Evolutionary conservation across 2,888 invertebrate species (phyloP).

Genomic region (Stenurella melanura): DNA sequence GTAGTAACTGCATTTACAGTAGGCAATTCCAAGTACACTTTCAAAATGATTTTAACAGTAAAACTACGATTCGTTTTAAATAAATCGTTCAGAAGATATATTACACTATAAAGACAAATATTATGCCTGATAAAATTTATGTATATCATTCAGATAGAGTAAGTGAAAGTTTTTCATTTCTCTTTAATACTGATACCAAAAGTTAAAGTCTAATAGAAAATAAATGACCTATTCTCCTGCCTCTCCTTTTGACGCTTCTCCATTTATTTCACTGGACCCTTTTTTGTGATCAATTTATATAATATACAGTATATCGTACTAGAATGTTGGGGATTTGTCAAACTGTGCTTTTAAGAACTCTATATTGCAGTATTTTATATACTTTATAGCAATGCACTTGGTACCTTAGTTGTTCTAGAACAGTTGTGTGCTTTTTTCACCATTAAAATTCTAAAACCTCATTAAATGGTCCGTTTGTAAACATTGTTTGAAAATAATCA

Average conservation of each 20-base stretch:
- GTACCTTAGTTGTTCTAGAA: too few relatives aligned
- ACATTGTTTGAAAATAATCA: too few relatives aligned
- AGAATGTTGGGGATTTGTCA: neutral
- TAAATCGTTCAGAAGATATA: too few relatives aligned
- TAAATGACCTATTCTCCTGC: neutral
- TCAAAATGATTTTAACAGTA: too few relatives aligned
- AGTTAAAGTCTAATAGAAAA: neutral
- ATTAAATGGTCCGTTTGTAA: too few relatives aligned
- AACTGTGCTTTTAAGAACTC: neutral
- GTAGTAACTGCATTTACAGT: too few relatives aligned
- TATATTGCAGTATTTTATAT: neutral
- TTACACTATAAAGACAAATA: neutral
- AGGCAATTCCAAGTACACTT: too few relatives aligned
- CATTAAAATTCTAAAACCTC: too few relatives aligned
- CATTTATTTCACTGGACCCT: neutral
- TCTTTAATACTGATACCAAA: neutral
- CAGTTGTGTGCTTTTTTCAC: too few relatives aligned
- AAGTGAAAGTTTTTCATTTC: neutral
- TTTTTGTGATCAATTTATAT: neutral
- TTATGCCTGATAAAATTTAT: neutral
- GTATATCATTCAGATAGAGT: neutral
- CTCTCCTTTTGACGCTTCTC: neutral
- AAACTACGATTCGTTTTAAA: too few relatives aligned
- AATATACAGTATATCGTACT: neutral
- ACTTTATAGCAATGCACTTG: too few relatives aligned